Evolutionary conservation across 2,888 invertebrate species (phyloP).

Genomic region (Saturnia pavonia): DNA sequence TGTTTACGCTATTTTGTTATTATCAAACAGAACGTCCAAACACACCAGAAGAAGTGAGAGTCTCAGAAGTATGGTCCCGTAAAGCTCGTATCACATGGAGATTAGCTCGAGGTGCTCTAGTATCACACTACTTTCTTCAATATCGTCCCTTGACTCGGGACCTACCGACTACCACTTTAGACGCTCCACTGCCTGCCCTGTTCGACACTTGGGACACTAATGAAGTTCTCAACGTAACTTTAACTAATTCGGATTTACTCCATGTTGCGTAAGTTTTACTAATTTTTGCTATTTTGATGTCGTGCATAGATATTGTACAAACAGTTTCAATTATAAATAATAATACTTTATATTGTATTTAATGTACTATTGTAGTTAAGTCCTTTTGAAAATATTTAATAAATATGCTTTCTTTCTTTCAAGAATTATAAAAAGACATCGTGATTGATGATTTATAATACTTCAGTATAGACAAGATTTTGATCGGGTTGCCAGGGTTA

Average conservation of each 20-base stretch:
- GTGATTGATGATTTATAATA: too few species aligned
- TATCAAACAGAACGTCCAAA: slow-evolving; percentile 62
- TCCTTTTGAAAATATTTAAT: too few species aligned
- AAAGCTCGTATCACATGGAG: slow-evolving; percentile 73
- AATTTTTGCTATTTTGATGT: slow-evolving; percentile 5
- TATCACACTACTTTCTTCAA: slow-evolving; percentile 72
- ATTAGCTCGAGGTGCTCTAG: slow-evolving; percentile 64
- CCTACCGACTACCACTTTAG: slow-evolving; percentile 57
- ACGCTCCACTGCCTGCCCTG: slow-evolving; percentile 63
- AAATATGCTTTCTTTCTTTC: too few species aligned
- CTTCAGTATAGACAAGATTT: too few species aligned
- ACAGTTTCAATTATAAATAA: too few species aligned
- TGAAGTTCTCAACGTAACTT: slow-evolving; percentile 69
- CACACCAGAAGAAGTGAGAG: slow-evolving; percentile 70
- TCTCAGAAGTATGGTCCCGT: slow-evolving; percentile 76
- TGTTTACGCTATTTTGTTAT: neutral
- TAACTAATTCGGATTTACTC: slow-evolving; percentile 71
- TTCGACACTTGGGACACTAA: slow-evolving; percentile 69
- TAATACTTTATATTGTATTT: too few species aligned
- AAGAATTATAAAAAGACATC: too few species aligned
- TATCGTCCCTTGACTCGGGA: slow-evolving; percentile 66
- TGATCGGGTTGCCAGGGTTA: too few species aligned
- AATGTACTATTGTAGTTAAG: too few species aligned
- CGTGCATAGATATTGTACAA: too few species aligned
- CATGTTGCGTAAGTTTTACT: slow-evolving; percentile 68